phyloP scores from a whole-genome alignment of 2,113 vertebrate species.

The Sarotherodon lohbergeri region DNA sequence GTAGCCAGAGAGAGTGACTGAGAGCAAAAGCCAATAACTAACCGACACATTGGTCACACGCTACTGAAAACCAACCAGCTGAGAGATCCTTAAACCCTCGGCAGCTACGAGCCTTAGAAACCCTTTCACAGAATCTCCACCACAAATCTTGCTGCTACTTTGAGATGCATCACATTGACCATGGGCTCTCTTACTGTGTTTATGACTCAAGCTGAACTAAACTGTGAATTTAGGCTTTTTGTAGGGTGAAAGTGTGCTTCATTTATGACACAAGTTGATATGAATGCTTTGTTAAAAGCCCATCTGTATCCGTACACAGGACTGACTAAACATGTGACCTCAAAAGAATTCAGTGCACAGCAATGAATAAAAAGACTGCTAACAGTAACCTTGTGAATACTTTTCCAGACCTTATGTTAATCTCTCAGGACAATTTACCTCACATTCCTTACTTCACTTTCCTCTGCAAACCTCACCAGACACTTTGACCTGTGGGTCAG shows the following conservation, averaged over 20 bases:
- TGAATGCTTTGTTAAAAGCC: not conserved
- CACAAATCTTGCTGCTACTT: not conserved
- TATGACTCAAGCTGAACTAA: not conserved
- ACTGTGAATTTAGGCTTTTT: not conserved
- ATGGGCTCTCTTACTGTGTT: not conserved
- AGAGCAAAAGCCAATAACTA: not conserved
- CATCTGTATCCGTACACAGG: not conserved
- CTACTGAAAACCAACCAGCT: not conserved
- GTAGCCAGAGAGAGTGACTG: not conserved
- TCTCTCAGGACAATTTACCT: not conserved
- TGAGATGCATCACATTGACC: not conserved
- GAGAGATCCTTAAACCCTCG: not conserved
- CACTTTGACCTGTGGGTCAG: slow-evolving; percentile 13
- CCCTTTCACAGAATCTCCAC: not conserved
- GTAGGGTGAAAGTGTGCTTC: not conserved
- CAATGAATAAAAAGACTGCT: not conserved
- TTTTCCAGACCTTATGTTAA: not conserved
- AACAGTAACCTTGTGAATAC: not conserved
- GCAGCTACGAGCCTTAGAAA: not conserved
- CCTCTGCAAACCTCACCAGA: slow-evolving; percentile 17
- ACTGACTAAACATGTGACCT: not conserved
- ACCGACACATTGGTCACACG: not conserved
- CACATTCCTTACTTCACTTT: not conserved
- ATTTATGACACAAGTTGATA: not conserved
- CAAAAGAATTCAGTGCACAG: not conserved